A percentile compares a stretch with the other conserved stretches of the same genome.
Conservation (phyloP, 2,888 invertebrate genomes). For the Protonemura montana region DNA sequence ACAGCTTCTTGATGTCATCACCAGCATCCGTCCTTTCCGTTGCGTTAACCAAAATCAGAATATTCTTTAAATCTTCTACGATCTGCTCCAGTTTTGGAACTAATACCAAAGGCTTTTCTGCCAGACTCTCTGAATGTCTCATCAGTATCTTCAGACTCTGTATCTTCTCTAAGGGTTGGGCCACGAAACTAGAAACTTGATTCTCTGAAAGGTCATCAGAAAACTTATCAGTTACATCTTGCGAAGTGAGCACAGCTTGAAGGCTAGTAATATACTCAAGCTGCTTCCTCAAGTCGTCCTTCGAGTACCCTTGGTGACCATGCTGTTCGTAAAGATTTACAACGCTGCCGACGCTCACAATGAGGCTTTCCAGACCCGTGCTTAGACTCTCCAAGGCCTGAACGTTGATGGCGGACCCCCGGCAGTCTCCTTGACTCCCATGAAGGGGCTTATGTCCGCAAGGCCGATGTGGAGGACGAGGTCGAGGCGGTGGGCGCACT, state of each 20-base stretch:
- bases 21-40: too few relatives aligned
- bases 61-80: background rate
- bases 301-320: too few relatives aligned
- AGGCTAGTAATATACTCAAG: background rate
- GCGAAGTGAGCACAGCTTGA: background rate
- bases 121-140: background rate
- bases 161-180: background rate
- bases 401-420: background rate
- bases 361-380: background rate
- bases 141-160: background rate
- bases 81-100: background rate
- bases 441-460: background rate
- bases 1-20: too few relatives aligned
- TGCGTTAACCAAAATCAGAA: background rate
- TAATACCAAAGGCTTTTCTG: background rate
- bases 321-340: background rate
- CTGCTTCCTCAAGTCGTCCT: background rate
- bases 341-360: background rate
- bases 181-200: background rate
- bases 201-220: background rate
- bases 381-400: background rate
- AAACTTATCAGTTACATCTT: background rate
- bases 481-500: background rate
- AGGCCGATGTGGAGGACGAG: background rate
- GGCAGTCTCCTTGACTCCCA: background rate